phyloP scores from a whole-genome alignment of 2,113 vertebrate species.

The Acanthochromis polyacanthus region DNA sequence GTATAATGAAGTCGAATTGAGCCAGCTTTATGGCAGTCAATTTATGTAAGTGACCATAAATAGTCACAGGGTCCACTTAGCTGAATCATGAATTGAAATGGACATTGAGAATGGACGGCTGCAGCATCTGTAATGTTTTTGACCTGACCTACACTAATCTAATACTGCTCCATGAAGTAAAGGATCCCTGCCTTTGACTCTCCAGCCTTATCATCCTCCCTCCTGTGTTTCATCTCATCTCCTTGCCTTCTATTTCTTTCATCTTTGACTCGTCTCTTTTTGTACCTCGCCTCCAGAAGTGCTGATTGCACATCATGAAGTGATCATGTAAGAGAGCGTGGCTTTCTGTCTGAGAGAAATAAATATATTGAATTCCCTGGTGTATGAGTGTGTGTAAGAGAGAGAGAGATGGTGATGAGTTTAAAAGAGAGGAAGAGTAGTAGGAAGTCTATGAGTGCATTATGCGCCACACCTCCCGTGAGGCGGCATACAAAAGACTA shows the following conservation, averaged over 20 bases:
- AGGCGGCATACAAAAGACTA: slow-evolving; percentile 26
- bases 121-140: slow-evolving; percentile 45
- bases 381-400: slow-evolving; percentile 20
- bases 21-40: slow-evolving; percentile 55
- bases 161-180: slow-evolving; percentile 9
- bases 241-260: background rate
- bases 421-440: slow-evolving; percentile 17
- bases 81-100: slow-evolving; percentile 46
- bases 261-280: background rate
- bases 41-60: slow-evolving; percentile 52
- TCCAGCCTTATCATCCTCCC: background rate
- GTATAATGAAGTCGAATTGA: slow-evolving; percentile 61
- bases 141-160: slow-evolving; percentile 37
- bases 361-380: slow-evolving; percentile 29
- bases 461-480: slow-evolving; percentile 17
- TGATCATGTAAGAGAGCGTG: slow-evolving; percentile 13
- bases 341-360: slow-evolving; percentile 6
- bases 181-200: background rate
- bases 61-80: slow-evolving; percentile 48
- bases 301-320: slow-evolving; percentile 8
- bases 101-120: background rate
- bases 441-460: slow-evolving; percentile 43
- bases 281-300: background rate
- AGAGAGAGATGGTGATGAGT: slow-evolving; percentile 29
- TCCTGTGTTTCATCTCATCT: background rate